Percentiles rank a stretch among this genome's conserved stretches.
phyloP scores from a whole-genome alignment of 2,888 invertebrate species.

The Unio delphinus region DNA sequence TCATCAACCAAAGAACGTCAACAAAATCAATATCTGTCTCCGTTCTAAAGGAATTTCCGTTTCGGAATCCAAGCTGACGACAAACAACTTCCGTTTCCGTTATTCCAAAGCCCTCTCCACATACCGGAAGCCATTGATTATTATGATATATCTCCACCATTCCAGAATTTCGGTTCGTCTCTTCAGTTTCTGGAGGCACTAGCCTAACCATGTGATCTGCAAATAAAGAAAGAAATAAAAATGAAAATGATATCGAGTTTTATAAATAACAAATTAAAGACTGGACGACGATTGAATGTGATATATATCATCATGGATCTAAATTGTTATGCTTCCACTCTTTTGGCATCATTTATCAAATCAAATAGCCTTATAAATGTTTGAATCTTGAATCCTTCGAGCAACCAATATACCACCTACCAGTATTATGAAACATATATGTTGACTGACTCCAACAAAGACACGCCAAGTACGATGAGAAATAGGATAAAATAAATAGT shows the following conservation, averaged over 20 bases:
- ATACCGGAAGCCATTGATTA: slow-evolving; percentile 51
- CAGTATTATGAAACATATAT: no score
- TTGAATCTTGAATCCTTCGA: no score
- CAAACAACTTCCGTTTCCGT: slow-evolving; percentile 54
- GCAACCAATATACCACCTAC: no score
- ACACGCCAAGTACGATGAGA: no score
- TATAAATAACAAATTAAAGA: not conserved
- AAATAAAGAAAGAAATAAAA: slow-evolving; percentile 4
- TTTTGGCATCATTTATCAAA: no score
- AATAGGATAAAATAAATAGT: no score
- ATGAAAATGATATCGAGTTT: not conserved
- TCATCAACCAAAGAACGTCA: slow-evolving; percentile 41
- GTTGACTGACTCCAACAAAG: no score
- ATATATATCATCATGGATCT: no score
- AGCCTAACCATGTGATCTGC: slow-evolving; percentile 54
- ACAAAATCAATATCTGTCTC: slow-evolving; percentile 14
- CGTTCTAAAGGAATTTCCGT: slow-evolving; percentile 23
- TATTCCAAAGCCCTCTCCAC: slow-evolving; percentile 49
- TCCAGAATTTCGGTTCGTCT: slow-evolving; percentile 31
- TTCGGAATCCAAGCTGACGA: slow-evolving; percentile 49
- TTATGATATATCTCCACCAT: slow-evolving; percentile 50
- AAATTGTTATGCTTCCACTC: no score
- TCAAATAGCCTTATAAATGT: no score
- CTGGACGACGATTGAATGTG: no score
- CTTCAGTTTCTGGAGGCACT: slow-evolving; percentile 27